phyloP scores from a whole-genome alignment of 2,888 invertebrate genomes.

The Parnassius glacialis region DNA sequence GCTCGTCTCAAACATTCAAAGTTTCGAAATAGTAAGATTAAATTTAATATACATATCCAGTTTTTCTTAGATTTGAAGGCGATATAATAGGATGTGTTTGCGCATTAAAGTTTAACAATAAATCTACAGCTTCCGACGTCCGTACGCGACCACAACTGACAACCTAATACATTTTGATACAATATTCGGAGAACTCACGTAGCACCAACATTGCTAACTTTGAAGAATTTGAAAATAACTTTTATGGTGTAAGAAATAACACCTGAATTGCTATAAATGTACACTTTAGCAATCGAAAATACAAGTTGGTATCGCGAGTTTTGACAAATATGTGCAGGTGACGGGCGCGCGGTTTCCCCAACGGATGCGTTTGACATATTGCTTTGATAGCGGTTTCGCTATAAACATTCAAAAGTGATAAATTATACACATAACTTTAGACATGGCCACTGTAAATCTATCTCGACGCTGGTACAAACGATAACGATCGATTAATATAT shows the following conservation, averaged over 20 bases:
- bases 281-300: constrained; percentile 31
- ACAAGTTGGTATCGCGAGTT: constrained; percentile 58
- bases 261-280: constrained; percentile 35
- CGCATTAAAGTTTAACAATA: constrained; percentile 63
- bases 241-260: constrained; percentile 31
- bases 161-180: constrained; percentile 66
- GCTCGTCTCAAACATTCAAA: neutral
- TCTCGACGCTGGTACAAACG: constrained; percentile 8
- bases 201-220: constrained; percentile 27
- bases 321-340: constrained; percentile 80
- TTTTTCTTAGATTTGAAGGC: constrained; percentile 9
- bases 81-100: constrained; percentile 37
- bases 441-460: constrained; percentile 23
- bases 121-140: constrained; percentile 59
- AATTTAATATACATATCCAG: constrained; percentile 3
- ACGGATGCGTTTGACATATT: constrained; percentile 75
- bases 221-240: neutral
- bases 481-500: constrained; percentile 24
- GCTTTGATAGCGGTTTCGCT: constrained; percentile 67
- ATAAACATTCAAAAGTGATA: constrained; percentile 56
- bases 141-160: constrained; percentile 60
- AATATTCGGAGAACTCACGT: constrained; percentile 50
- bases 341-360: constrained; percentile 65
- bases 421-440: constrained; percentile 53
- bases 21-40: constrained; percentile 4